phyloP scores from a whole-genome alignment of 30 jellyfish, hydroid and myxozoan species.

The Aurelia sp. region DNA sequence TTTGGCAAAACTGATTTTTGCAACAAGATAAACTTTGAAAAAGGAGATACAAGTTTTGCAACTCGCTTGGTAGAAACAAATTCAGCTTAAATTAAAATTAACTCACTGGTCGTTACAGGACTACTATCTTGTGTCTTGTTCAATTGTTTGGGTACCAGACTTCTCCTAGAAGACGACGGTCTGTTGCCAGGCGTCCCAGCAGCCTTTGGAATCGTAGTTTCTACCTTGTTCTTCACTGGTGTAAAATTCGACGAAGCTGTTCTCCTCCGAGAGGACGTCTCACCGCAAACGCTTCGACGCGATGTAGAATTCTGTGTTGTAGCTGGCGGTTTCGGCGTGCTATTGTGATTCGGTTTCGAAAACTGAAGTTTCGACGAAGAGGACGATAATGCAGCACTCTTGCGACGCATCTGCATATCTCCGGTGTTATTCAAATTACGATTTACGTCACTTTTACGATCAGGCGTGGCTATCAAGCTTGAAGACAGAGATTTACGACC shows the following conservation, averaged over 20 bases:
- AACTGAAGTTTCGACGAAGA: conserved; percentile 45
- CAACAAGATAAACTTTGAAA: too few relatives aligned
- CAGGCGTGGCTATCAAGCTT: conserved; percentile 26
- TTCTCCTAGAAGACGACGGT: conserved; percentile 19
- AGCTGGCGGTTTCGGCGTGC: conserved; percentile 58
- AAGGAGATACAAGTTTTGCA: too few relatives aligned
- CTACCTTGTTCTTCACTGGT: not conserved
- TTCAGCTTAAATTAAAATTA: not conserved
- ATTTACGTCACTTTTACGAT: conserved; percentile 7
- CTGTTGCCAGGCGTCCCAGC: conserved; percentile 18
- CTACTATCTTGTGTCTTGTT: not conserved
- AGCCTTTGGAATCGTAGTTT: not conserved
- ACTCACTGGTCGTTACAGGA: conserved; percentile 26
- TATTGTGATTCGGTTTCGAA: conserved; percentile 56
- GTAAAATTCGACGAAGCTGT: not conserved
- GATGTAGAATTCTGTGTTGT: conserved; percentile 8
- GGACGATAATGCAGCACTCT: conserved; percentile 18
- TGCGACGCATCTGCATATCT: conserved; percentile 33
- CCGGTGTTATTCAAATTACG: conserved; percentile 9
- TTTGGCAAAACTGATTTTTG: too few relatives aligned
- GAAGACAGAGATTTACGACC: conserved; percentile 2
- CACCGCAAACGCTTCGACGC: conserved; percentile 31
- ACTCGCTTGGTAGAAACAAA: too few relatives aligned
- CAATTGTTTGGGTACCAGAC: conserved; percentile 36
- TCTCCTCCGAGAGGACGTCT: not conserved